phyloP scores from a whole-genome alignment of 2,113 vertebrate species.

The Girardinichthys multiradiatus region DNA sequence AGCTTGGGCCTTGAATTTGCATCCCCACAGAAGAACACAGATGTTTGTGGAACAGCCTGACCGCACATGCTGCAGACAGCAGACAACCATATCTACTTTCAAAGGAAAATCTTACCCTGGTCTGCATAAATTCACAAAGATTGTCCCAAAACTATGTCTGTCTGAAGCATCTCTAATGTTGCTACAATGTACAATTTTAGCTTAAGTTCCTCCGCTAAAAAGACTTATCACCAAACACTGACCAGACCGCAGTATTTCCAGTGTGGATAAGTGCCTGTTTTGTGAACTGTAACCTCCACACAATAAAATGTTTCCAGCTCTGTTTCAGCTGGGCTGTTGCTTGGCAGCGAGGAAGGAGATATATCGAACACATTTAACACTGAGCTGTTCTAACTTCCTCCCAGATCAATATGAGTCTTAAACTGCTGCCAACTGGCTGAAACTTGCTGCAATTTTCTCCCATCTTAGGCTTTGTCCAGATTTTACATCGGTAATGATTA shows the following conservation, averaged over 20 bases:
- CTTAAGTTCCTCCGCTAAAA: too few relatives aligned
- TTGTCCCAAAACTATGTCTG: too few relatives aligned
- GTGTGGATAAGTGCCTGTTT: conserved; percentile 10
- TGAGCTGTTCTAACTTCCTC: conserved; percentile 59
- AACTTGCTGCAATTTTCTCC: conserved; percentile 64
- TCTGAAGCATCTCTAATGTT: too few relatives aligned
- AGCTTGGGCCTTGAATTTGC: too few relatives aligned
- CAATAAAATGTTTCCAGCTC: conserved; percentile 42
- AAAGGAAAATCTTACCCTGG: too few relatives aligned
- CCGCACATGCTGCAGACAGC: too few relatives aligned
- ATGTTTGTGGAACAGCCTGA: too few relatives aligned
- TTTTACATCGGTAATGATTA: conserved; percentile 67
- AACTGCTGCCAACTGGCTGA: conserved; percentile 65
- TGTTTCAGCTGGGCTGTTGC: conserved; percentile 25
- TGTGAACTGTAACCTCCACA: conserved; percentile 27
- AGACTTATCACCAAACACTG: too few relatives aligned
- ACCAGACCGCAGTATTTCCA: neutral
- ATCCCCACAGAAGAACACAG: too few relatives aligned
- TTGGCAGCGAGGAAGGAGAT: conserved; percentile 29
- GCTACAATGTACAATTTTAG: too few relatives aligned
- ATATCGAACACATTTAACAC: conserved; percentile 60
- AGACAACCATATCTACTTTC: too few relatives aligned
- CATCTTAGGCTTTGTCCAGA: conserved; percentile 28
- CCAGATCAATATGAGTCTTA: conserved; percentile 73
- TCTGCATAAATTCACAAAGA: too few relatives aligned